These are phyloP conservation scores for Denticeps clupeoides DNA, from an alignment of 2,797 vertebrate genomes.

Conservation along the genomic window DNA sequence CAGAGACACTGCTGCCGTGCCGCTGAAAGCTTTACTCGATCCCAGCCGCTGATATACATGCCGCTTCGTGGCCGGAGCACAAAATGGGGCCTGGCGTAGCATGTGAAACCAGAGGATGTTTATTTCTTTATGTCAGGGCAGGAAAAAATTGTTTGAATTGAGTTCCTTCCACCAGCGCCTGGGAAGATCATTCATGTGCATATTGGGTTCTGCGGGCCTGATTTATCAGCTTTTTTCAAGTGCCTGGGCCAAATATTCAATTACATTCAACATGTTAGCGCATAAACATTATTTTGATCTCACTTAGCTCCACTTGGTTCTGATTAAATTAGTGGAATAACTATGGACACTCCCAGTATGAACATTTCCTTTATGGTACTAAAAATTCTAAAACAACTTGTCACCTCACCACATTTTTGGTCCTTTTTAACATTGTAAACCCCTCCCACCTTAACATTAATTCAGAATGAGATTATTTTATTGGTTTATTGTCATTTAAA, in stretches of 20 bases:
- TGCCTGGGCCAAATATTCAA: background rate
- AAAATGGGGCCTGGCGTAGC: slow-evolving; percentile 20
- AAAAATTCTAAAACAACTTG: no score
- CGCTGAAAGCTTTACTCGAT: slow-evolving; percentile 40
- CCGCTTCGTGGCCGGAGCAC: slow-evolving; percentile 41
- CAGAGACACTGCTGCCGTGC: slow-evolving; percentile 38
- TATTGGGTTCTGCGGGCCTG: slow-evolving; percentile 5
- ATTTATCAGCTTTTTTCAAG: slow-evolving; percentile 5
- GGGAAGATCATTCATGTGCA: slow-evolving; percentile 12
- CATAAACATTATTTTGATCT: background rate
- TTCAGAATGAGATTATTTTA: no score
- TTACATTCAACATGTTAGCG: background rate
- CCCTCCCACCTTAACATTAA: no score
- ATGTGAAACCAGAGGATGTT: slow-evolving; percentile 26
- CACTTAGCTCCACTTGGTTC: no score
- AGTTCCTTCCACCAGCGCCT: slow-evolving; percentile 18
- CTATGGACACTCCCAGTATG: no score
- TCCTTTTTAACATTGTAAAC: no score
- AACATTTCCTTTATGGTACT: no score
- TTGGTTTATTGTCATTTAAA: no score
- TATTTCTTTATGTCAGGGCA: slow-evolving; percentile 17
- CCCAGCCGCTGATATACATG: slow-evolving; percentile 41
- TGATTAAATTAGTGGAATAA: no score
- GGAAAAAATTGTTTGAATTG: slow-evolving; percentile 19
- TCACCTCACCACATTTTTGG: no score